Conservation (phyloP, 2,888 invertebrate genomes). For the Lasioglossum calceatum region DNA sequence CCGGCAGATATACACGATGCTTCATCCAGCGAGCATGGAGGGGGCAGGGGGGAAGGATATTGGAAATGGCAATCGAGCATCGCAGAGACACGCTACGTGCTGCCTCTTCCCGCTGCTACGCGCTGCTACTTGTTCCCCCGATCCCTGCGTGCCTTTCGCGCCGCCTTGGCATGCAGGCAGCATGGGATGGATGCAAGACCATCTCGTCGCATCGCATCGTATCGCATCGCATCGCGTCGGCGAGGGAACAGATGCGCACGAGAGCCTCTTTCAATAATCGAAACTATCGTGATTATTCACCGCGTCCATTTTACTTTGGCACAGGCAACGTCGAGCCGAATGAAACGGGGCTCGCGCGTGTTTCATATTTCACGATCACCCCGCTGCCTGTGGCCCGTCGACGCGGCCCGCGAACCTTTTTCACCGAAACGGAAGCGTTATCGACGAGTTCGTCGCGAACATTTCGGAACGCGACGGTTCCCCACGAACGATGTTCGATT, state of each 20-base stretch:
- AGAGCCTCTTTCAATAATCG: slow-evolving; percentile 47
- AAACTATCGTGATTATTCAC: slow-evolving; percentile 47
- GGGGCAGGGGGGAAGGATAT: slow-evolving; percentile 58
- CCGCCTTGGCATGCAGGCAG: slow-evolving; percentile 41
- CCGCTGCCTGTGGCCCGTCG: background rate
- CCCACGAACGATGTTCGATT: background rate
- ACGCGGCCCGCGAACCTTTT: background rate
- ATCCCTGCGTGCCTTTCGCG: slow-evolving; percentile 43
- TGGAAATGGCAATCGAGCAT: slow-evolving; percentile 72
- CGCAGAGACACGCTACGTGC: slow-evolving; percentile 52
- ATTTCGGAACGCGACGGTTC: background rate
- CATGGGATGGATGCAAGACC: background rate
- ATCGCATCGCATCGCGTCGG: background rate
- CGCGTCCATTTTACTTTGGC: slow-evolving; percentile 20
- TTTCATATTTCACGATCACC: slow-evolving; percentile 26
- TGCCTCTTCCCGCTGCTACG: slow-evolving; percentile 36
- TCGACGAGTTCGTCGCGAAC: background rate
- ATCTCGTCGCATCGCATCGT: background rate
- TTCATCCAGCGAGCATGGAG: background rate
- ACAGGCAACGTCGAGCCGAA: background rate
- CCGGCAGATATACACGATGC: slow-evolving; percentile 37
- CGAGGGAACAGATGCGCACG: slow-evolving; percentile 36
- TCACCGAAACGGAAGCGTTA: background rate
- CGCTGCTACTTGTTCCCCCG: slow-evolving; percentile 30
- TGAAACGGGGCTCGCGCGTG: slow-evolving; percentile 14